These are phyloP conservation scores for Cataglyphis albicans DNA, from an alignment of 2,888 invertebrate genomes.

Conservation along the genomic window DNA sequence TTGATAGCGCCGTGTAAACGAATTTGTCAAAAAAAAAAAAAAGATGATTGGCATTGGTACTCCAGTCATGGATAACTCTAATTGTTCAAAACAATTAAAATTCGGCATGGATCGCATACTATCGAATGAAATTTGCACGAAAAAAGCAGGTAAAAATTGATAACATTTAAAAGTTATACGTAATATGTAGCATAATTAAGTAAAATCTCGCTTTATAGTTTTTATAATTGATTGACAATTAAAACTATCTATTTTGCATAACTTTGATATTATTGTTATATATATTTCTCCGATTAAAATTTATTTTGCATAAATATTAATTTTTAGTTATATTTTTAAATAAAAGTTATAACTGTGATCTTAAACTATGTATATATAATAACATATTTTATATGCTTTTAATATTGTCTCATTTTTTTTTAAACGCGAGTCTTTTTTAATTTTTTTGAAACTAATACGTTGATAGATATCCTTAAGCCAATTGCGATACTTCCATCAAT, in stretches of 20 bases:
- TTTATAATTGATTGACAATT: conserved; percentile 4
- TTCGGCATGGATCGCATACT: conserved; percentile 91
- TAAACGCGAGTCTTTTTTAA: neutral
- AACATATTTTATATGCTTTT: neutral
- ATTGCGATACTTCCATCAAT: conserved; percentile 69
- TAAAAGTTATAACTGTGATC: neutral
- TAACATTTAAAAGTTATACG: neutral
- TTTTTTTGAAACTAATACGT: neutral
- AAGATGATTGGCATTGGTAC: conserved; percentile 70
- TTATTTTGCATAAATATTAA: neutral
- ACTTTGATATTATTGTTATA: neutral
- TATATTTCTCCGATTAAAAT: neutral
- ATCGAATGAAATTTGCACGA: conserved; percentile 86
- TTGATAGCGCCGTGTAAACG: neutral
- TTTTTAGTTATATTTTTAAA: neutral
- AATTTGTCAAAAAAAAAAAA: neutral
- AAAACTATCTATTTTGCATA: conserved; percentile 26
- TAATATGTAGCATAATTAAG: neutral
- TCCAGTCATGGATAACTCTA: conserved; percentile 59
- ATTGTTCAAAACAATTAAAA: conserved; percentile 85
- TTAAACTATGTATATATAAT: neutral
- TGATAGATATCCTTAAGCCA: conserved; percentile 71
- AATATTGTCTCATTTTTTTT: neutral
- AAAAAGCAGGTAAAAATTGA: conserved; percentile 66
- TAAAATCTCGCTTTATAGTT: neutral